Percentiles rank a stretch among this genome's conserved stretches.
Conservation (phyloP, 2,113 vertebrate species). For the Colius striatus region DNA sequence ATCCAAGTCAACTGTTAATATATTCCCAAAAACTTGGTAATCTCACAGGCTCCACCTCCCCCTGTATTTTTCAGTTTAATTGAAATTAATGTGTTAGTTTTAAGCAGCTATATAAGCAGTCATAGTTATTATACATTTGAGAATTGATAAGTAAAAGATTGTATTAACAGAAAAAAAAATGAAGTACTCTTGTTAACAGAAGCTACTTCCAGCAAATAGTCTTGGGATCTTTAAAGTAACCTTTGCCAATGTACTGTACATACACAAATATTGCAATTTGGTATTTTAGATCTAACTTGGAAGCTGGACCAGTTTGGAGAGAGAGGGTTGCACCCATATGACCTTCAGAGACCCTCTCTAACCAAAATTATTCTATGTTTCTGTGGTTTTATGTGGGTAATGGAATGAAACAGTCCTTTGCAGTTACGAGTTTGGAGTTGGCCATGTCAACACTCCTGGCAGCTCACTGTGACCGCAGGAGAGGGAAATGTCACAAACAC, state of each 20-base stretch:
- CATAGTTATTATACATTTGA: neutral
- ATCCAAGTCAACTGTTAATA: conserved; percentile 35
- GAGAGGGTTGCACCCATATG: neutral
- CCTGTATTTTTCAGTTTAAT: conserved; percentile 43
- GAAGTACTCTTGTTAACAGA: neutral
- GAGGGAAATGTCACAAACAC: neutral
- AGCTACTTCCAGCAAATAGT: neutral
- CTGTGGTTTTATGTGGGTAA: neutral
- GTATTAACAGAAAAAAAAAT: neutral
- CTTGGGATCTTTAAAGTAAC: neutral
- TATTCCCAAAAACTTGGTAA: conserved; percentile 17
- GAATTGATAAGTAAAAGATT: conserved; percentile 2
- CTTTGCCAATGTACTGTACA: rapidly evolving
- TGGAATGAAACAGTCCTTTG: neutral
- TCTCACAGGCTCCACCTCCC: neutral
- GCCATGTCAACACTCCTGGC: neutral
- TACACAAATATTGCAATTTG: neutral
- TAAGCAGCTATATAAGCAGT: conserved; percentile 17
- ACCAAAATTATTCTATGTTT: neutral
- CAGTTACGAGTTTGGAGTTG: neutral
- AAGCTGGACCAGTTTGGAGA: neutral
- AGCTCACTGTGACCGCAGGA: neutral
- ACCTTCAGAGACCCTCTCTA: neutral
- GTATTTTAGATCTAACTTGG: neutral
- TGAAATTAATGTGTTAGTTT: conserved; percentile 46